Base-by-base conservation (phyloP, 2,113 vertebrate species). In the Falcunculus frontatus region DNA sequence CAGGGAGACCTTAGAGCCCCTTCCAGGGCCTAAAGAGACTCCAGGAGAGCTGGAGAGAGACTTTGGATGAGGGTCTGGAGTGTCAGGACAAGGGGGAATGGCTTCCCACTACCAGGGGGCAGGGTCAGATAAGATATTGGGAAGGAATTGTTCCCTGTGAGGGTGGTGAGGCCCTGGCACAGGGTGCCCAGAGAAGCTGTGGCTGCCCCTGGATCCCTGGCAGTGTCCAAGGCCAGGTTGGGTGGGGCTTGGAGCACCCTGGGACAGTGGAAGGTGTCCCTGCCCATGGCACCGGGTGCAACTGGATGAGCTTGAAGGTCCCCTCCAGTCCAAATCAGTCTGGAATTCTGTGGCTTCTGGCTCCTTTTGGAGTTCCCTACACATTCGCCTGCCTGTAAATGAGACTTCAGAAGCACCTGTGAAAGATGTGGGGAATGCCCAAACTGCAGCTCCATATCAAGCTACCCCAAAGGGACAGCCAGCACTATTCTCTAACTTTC, bases 171-270 rank as follows among this genome's bases (percentile, higher is more conserved):
- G 21, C 30, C 14, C 70, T 69, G 41, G 21, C n/a, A 76, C 21
- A 90, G 41, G 4, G 0, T 47, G 7, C 2, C 5, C 47, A 76
- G 47, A 69, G 63, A 0, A 62, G 30, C 41, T 62, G 55, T 76
- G 63, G 21, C 41, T 76, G 55, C 21, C 21, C 11, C 47, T 63
- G 37, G 39, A 68, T 35, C n/a, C 14, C 47, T 76, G 26, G 46
- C 1, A 76, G 41, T 47, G 47, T 32, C 21, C 55, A 22, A 32
- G 20, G 11, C 21, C n/a, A 6, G 6, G 15, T 2, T 69, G 47
- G 33, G 46, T 0, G 0, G 29, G 39, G 7, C 29, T 82, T 67
- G 39, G 55, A 89, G n/a, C 47, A 47, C 0, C 30, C 30, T 35
- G 41, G 41, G 10, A 5, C 8, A 11, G 46, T 2, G 13, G 39